Evolutionary conservation across 2,888 invertebrate genomes (phyloP).

Genomic region (Callyntrura guangdongensis): DNA sequence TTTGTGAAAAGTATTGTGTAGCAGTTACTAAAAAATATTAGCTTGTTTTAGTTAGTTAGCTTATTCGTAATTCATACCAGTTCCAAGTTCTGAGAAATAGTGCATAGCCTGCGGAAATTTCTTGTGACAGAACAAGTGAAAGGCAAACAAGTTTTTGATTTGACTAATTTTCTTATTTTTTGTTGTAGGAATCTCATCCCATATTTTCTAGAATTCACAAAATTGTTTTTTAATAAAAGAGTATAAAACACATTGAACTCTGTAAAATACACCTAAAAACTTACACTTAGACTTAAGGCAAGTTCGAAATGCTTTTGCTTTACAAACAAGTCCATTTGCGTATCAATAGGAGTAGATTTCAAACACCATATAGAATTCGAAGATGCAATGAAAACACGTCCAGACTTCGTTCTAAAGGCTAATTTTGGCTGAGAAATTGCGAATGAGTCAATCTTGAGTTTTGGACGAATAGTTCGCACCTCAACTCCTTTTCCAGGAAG

Average conservation of each 20-base stretch:
- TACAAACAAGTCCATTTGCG: slow-evolving; percentile 94
- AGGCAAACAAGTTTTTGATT: slow-evolving; percentile 96
- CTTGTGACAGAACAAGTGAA: slow-evolving; percentile 95
- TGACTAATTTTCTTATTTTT: slow-evolving; percentile 93
- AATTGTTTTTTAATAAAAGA: not conserved
- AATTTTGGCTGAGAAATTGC: slow-evolving; percentile 87
- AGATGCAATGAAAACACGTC: slow-evolving; percentile 95
- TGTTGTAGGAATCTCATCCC: slow-evolving; percentile 92
- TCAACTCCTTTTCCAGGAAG: slow-evolving; percentile 92
- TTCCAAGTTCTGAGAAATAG: slow-evolving; percentile 95
- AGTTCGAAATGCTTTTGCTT: slow-evolving; percentile 97
- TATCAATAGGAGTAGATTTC: slow-evolving; percentile 91
- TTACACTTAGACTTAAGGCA: slow-evolving; percentile 95
- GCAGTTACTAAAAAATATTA: no score
- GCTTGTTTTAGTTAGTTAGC: no score
- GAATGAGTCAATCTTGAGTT: slow-evolving; percentile 93
- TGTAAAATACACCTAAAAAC: no score
- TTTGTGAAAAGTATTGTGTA: no score
- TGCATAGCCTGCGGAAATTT: slow-evolving; percentile 96
- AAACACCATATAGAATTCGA: slow-evolving; percentile 96
- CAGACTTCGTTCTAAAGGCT: slow-evolving; percentile 91
- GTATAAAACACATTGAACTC: no score
- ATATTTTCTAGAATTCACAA: slow-evolving; percentile 89
- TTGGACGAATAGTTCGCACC: slow-evolving; percentile 94
- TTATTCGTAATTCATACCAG: slow-evolving; percentile 87